Base-by-base conservation (phyloP, 1,140 invertebrate species). In the Drosophila subpulchrella region DNA sequence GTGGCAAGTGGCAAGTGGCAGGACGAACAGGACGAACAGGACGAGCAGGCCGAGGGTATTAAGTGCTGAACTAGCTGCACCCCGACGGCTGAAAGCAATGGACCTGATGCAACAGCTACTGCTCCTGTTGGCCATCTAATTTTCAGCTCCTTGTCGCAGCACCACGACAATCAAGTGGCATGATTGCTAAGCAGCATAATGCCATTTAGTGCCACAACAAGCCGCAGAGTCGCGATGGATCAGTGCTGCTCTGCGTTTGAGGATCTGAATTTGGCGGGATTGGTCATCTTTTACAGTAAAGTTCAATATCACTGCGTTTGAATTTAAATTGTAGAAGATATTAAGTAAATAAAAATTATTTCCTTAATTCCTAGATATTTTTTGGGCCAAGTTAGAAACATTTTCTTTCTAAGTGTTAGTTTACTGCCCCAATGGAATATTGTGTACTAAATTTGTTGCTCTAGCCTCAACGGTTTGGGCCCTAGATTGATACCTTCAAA, bases 111-210 rank as follows among this genome's bases (percentile, higher is more conserved):
- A 34, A 34, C 51, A 8, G 11, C 50, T 20, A 13, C 39, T 13
- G n/a, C 27, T 20, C 6, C 15, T 39, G 42, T 32, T 60, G 63
- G 57, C 78, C 78, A 81, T 66, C 72, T 81, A 71, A 81, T 81
- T 81, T 76, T 70, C 78, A 74, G 62, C 67, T 77, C 59, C 63
- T 67, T 76, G 74, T 75, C 50, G 73, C 61, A 27, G 58, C 56
- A 30, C 61, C 51, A 63, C 58, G 61, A 77, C 75, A 82, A 82
- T 86, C 83, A 82, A 82, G 79, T 79, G 48, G 66, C 82, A 82
- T 88, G 83, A 86, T 86, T 86, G 83, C 82, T 82, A 79, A 86
- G 83, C 82, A 86, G 78, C 78, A 88, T 86, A 82, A 88, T 88
- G 82, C 79, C 83, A 82, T 86, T 86, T 86, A 86, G 82, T 88